Evolutionary conservation across 2,113 vertebrate species (phyloP).

Genomic region (Hystrix brachyura): DNA sequence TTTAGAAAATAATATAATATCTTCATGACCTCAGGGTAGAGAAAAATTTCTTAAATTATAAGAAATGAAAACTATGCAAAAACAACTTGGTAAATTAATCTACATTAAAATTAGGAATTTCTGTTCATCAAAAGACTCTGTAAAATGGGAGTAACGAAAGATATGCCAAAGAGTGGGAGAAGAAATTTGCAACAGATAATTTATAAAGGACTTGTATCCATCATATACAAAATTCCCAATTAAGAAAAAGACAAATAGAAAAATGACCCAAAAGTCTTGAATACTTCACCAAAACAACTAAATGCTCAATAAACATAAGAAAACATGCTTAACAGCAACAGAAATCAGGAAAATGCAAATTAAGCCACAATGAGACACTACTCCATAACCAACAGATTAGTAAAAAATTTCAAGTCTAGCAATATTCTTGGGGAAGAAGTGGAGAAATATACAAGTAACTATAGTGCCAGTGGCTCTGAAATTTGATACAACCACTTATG

Average conservation of each 20-base stretch:
- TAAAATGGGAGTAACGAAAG: not conserved
- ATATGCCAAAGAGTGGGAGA: not conserved
- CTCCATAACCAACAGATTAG: not conserved
- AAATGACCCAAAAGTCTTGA: constrained; percentile 7
- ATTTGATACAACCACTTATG: not conserved
- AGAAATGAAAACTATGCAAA: constrained; percentile 21
- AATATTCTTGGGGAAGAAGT: not conserved
- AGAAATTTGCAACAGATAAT: not conserved
- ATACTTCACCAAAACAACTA: not conserved
- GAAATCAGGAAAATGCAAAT: not conserved
- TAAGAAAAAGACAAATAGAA: not conserved
- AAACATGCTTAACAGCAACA: not conserved
- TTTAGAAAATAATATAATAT: not conserved
- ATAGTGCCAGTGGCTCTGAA: not conserved
- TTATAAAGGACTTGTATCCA: not conserved
- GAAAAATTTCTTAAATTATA: constrained; percentile 36
- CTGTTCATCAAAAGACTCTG: not conserved
- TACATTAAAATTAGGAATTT: not conserved
- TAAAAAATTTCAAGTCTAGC: not conserved
- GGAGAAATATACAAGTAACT: not conserved
- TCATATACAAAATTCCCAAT: constrained; percentile 12
- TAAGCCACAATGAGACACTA: not conserved
- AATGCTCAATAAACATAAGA: not conserved
- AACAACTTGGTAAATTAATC: not conserved
- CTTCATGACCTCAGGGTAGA: not conserved